phyloP scores from a whole-genome alignment of 2,888 invertebrate species.

The Chrysopilus asiliformis region DNA sequence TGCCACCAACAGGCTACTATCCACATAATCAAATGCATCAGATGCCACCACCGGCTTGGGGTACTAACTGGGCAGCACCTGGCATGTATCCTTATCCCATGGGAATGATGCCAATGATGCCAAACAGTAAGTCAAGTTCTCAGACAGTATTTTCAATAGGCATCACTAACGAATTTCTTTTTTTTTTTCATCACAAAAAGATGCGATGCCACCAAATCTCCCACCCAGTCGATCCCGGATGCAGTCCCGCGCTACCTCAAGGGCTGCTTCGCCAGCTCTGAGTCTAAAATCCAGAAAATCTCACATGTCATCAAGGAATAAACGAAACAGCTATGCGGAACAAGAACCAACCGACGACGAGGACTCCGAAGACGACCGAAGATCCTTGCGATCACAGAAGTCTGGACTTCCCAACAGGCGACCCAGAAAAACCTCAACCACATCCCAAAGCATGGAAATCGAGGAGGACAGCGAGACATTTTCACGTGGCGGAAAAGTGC shows the following conservation, averaged over 20 bases:
- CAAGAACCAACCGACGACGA: constrained; percentile 44
- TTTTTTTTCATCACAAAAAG: constrained; percentile 5
- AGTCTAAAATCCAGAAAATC: constrained; percentile 59
- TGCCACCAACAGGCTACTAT: constrained; percentile 33
- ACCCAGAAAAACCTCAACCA: constrained; percentile 26
- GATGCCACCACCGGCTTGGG: constrained; percentile 23
- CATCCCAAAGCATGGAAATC: constrained; percentile 26
- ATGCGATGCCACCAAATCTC: constrained; percentile 27
- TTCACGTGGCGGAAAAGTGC: constrained; percentile 15
- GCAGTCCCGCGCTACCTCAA: constrained; percentile 47
- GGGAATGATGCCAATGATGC: constrained; percentile 37
- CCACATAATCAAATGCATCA: constrained; percentile 21
- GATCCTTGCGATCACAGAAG: constrained; percentile 31
- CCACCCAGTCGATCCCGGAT: constrained; percentile 36
- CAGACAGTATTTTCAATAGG: background rate
- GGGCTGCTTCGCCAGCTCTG: constrained; percentile 53
- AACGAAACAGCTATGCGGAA: constrained; percentile 35
- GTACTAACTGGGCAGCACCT: constrained; percentile 18
- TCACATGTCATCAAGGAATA: constrained; percentile 42
- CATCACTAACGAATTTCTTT: background rate
- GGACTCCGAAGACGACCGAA: constrained; percentile 46
- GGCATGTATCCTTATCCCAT: constrained; percentile 30
- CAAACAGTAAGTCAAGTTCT: constrained; percentile 23
- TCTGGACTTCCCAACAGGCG: constrained; percentile 24
- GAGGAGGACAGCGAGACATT: constrained; percentile 21